A percentile compares a stretch with the other conserved stretches of the same genome.
These are phyloP conservation scores for Mechanitis mazaeus DNA, from an alignment of 2,888 invertebrate species.

Conservation along the genomic window DNA sequence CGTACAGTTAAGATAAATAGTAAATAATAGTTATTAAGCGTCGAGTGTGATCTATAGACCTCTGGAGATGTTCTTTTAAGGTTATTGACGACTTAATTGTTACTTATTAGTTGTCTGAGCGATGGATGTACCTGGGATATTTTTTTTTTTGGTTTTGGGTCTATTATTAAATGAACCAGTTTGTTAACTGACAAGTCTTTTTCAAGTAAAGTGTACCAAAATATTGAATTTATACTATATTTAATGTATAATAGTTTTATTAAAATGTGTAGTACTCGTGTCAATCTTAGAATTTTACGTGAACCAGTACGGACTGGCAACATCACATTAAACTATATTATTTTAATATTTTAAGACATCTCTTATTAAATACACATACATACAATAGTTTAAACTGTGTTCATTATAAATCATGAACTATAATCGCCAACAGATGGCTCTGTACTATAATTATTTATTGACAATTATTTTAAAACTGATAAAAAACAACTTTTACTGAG, in stretches of 20 bases:
- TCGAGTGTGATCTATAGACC: slow-evolving; percentile 22
- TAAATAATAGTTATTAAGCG: slow-evolving; percentile 15
- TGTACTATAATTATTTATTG: slow-evolving; percentile 28
- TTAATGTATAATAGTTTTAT: too few relatives aligned
- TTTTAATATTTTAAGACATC: too few relatives aligned
- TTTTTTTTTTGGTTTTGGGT: slow-evolving; percentile 14
- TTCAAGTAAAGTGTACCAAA: neutral
- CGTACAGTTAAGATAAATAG: slow-evolving; percentile 3
- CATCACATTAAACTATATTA: too few relatives aligned
- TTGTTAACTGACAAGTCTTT: neutral
- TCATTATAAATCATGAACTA: neutral
- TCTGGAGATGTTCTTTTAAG: slow-evolving; percentile 49
- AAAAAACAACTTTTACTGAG: slow-evolving; percentile 32
- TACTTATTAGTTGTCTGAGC: slow-evolving; percentile 39
- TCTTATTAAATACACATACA: too few relatives aligned
- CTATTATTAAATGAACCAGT: slow-evolving; percentile 4
- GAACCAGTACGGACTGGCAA: too few relatives aligned
- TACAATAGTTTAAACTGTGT: neutral
- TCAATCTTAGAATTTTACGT: too few relatives aligned
- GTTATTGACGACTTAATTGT: slow-evolving; percentile 49
- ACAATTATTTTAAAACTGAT: slow-evolving; percentile 37
- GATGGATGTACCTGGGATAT: slow-evolving; percentile 11
- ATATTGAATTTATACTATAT: too few relatives aligned
- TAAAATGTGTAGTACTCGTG: too few relatives aligned
- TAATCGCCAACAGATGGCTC: slow-evolving; percentile 3